Conservation (phyloP, 2,113 vertebrate species). For the Corythornis madagascariensis region DNA sequence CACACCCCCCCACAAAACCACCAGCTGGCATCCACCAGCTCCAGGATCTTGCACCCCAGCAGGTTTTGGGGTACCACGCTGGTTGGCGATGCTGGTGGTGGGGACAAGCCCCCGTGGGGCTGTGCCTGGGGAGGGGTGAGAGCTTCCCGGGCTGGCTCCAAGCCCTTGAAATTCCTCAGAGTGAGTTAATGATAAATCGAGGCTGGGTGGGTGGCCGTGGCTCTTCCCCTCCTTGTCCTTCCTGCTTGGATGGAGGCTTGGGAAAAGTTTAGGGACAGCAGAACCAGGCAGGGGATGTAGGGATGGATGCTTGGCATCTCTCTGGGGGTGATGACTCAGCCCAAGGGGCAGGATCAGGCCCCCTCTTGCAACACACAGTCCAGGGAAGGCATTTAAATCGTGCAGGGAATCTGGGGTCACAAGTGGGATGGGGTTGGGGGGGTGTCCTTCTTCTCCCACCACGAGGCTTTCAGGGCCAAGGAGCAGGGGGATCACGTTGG, state of each 20-base stretch:
- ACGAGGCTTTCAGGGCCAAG: accelerated
- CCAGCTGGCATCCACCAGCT: not conserved
- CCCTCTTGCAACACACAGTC: accelerated
- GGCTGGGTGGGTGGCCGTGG: not conserved
- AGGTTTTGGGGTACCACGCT: not conserved
- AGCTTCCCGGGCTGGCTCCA: not conserved
- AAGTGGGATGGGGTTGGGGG: too few species aligned
- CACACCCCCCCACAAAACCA: too few species aligned
- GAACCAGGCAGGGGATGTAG: not conserved
- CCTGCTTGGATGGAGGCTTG: not conserved
- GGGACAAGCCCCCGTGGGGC: not conserved
- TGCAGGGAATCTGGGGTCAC: not conserved
- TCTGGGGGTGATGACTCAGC: not conserved
- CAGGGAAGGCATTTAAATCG: not conserved
- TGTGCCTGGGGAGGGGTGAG: not conserved
- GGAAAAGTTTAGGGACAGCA: not conserved
- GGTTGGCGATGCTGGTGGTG: not conserved
- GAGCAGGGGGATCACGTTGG: not conserved
- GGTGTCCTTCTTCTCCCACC: not conserved
- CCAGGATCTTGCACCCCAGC: accelerated
- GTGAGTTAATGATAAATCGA: constrained; percentile 42
- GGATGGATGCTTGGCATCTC: accelerated
- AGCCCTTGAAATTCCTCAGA: constrained; percentile 16
- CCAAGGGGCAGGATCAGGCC: not conserved
- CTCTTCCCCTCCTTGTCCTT: not conserved